Conservation (phyloP, 1,140 invertebrate genomes). For the Helicorthomorpha holstii region DNA sequence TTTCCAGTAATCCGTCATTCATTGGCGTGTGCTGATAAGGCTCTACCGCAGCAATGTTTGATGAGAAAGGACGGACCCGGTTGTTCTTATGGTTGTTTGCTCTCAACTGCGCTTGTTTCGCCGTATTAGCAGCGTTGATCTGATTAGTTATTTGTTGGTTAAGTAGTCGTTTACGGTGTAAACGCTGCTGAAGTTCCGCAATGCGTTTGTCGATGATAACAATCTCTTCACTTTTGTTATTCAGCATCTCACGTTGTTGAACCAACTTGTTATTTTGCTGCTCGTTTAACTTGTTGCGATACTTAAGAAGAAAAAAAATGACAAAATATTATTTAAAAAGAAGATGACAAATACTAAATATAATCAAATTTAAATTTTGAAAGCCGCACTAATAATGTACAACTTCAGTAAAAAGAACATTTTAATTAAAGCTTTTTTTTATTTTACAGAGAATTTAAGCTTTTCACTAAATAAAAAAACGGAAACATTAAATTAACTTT, state of each 20-base stretch:
- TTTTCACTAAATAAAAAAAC: too few relatives aligned
- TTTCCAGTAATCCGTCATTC: not conserved
- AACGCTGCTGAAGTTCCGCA: conserved; percentile 72
- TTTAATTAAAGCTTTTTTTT: not conserved
- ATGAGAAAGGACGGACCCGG: not conserved
- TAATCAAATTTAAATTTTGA: conserved; percentile 1
- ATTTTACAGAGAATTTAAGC: too few relatives aligned
- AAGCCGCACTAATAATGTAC: not conserved
- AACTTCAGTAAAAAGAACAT: conserved; percentile 2
- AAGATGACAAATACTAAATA: not conserved
- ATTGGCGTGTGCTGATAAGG: conserved; percentile 1
- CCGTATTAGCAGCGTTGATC: conserved; percentile 26
- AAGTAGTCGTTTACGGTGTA: conserved; percentile 68
- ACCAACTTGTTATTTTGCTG: conserved; percentile 75
- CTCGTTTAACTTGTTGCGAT: conserved; percentile 87
- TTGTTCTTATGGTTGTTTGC: not conserved
- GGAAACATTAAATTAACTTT: too few relatives aligned
- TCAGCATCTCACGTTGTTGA: conserved; percentile 66
- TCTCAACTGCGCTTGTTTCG: conserved; percentile 7
- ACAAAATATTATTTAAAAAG: not conserved
- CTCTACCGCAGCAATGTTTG: conserved; percentile 11
- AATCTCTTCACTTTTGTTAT: conserved; percentile 73
- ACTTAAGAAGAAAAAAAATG: conserved; percentile 38
- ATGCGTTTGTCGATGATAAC: conserved; percentile 78
- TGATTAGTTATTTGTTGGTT: conserved; percentile 70